Base-by-base conservation (phyloP, 2,797 vertebrate genomes). In the Megaceryle alcyon region DNA sequence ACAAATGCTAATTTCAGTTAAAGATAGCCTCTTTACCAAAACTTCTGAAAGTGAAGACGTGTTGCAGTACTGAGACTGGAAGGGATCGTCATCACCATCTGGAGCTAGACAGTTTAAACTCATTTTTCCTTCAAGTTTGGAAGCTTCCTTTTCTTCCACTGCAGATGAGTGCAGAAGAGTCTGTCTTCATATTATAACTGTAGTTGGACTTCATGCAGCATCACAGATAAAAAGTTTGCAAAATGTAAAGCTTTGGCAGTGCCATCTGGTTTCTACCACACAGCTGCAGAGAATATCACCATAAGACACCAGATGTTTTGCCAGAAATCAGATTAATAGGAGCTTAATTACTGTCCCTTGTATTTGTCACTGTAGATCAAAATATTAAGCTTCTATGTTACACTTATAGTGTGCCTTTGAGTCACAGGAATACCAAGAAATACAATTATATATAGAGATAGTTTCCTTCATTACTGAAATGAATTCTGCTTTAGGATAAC, bases 201-300 rank as follows among this genome's bases (percentile, higher is more conserved):
- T 18, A 80, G 64, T 4, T 48, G 22, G 60, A 68, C 81, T 92
- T 75, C 65, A 75, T 12, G 4, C 65, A 72, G 29, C 12, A 71
- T 53, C 61, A 68, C 65, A 78, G 33, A 33, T 10, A 56, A 7
- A 79, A 39, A 63, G 35, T 61, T 44, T 60, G n/a, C 31, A 88
- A 92, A 95, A 89, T 53, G 37, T 28, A 80, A 89, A 82, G 57
- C 22, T 90, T 90, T 71, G 59, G 59, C 72, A 35, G 69, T n/a
- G 33, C 37, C 31, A 71, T 78, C 65, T 91, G 85, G 8, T 61
- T 90, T 71, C 57, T 54, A 33, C 60, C 63, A 31, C 64, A 71
- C 69, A 82, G 80, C 43, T 83, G 76, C 59, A 91, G n/a, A 69
- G 61, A 88, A 54, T 63, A 41, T 63, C 81, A 72, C 49, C 46